These are phyloP conservation scores for Equus przewalskii DNA, from an alignment of 2,113 vertebrate genomes.

Conservation along the genomic window DNA sequence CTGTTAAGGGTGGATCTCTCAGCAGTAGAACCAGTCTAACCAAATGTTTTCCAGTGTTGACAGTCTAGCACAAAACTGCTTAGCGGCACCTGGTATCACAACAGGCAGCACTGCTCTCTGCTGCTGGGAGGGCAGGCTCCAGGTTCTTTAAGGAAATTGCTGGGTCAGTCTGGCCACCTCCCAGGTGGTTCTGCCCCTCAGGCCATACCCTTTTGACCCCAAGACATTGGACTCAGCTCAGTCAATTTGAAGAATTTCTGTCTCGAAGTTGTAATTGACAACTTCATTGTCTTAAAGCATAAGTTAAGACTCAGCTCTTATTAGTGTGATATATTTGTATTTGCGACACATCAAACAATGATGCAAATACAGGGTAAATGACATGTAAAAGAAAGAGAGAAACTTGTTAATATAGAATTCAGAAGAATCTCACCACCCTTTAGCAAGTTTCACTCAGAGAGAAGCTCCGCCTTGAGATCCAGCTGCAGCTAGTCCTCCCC, in stretches of 20 bases:
- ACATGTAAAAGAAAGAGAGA: not conserved
- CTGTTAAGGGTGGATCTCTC: not conserved
- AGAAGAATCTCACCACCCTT: not conserved
- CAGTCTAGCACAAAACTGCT: conserved; percentile 7
- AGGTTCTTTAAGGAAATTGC: conserved; percentile 43
- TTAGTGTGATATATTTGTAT: not conserved
- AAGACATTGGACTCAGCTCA: not conserved
- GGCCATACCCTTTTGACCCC: conserved; percentile 40
- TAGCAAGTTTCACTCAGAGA: not conserved
- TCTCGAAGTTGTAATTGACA: not conserved
- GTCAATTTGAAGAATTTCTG: conserved; percentile 47
- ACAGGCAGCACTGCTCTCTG: not conserved
- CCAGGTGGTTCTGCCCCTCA: conserved; percentile 2
- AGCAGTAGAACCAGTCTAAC: conserved; percentile 26
- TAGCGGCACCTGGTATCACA: not conserved
- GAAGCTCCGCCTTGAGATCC: not conserved
- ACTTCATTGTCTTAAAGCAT: conserved; percentile 42
- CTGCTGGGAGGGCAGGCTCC: not conserved
- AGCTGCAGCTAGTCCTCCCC: not conserved
- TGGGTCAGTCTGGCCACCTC: not conserved
- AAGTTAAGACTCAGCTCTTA: conserved; percentile 10
- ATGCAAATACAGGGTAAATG: not conserved
- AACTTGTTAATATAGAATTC: not conserved
- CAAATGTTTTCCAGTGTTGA: conserved; percentile 37
- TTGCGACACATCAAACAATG: conserved; percentile 31